These are phyloP conservation scores for Rallus limicola DNA, from an alignment of 2,113 vertebrate species.

Conservation along the genomic window DNA sequence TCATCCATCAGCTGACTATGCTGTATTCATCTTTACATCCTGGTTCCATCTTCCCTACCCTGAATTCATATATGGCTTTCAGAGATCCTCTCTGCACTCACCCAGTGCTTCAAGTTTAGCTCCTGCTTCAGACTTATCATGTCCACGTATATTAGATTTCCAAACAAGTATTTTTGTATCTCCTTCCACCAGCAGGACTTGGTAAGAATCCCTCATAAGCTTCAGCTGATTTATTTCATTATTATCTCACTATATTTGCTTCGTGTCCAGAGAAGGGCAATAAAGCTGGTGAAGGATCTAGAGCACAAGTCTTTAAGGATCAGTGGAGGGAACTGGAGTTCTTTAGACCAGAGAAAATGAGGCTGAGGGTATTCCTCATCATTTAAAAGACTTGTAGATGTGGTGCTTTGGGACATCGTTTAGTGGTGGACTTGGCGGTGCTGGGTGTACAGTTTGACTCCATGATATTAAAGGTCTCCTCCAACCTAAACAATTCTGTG, in stretches of 20 bases:
- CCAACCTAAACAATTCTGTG: not conserved
- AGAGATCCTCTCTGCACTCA: not conserved
- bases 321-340: too few species aligned
- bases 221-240: not conserved
- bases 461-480: not conserved
- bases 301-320: not conserved
- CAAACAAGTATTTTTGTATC: not conserved
- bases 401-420: too few species aligned
- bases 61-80: not conserved
- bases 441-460: too few species aligned
- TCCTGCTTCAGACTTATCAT: not conserved
- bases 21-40: not conserved
- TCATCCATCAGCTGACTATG: not conserved
- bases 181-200: not conserved
- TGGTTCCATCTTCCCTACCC: not conserved
- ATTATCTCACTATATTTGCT: not conserved
- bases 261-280: not conserved
- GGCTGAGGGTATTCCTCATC: too few species aligned
- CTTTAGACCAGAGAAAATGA: too few species aligned
- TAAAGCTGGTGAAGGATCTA: accelerated
- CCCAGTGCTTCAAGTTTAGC: not conserved
- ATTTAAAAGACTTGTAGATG: too few species aligned
- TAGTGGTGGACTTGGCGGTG: too few species aligned
- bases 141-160: not conserved
- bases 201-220: not conserved